Conservation (phyloP, 2,113 vertebrate species). For the Pluvianellus socialis region DNA sequence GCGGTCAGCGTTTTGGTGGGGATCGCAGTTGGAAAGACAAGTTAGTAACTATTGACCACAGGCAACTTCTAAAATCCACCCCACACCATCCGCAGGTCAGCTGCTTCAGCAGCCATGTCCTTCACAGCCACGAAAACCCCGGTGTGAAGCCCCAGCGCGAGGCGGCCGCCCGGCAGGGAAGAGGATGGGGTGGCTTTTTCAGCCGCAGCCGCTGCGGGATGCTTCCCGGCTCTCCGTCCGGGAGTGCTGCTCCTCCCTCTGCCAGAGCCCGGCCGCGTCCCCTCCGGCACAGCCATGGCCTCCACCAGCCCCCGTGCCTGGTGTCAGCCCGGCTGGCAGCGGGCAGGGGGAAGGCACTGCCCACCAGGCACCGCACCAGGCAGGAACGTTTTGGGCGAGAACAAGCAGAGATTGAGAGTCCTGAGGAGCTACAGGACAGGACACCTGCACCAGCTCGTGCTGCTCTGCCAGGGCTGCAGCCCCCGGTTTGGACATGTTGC, state of each 20-base stretch:
- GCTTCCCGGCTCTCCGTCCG: fast-evolving
- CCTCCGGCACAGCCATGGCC: not conserved
- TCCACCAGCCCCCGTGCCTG: not conserved
- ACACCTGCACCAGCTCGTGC: not conserved
- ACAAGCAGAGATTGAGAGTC: not conserved
- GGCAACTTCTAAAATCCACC: not conserved
- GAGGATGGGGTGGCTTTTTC: fast-evolving
- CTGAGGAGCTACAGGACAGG: not conserved
- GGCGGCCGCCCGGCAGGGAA: fast-evolving
- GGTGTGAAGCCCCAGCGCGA: too few relatives aligned
- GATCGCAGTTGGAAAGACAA: not conserved
- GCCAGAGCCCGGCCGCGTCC: fast-evolving
- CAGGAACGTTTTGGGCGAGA: not conserved
- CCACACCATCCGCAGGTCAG: not conserved
- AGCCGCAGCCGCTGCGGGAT: fast-evolving
- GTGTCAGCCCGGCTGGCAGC: not conserved
- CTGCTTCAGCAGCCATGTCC: fast-evolving
- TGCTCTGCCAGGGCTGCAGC: not conserved
- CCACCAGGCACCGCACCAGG: fast-evolving
- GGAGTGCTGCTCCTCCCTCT: fast-evolving
- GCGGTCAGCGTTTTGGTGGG: not conserved
- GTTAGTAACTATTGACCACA: fast-evolving
- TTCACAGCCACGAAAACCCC: not conserved
- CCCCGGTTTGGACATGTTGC: fast-evolving
- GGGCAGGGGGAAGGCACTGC: not conserved